Evolutionary conservation across 2,888 invertebrate genomes (phyloP).

Genomic region (Hoplodrina blanda): DNA sequence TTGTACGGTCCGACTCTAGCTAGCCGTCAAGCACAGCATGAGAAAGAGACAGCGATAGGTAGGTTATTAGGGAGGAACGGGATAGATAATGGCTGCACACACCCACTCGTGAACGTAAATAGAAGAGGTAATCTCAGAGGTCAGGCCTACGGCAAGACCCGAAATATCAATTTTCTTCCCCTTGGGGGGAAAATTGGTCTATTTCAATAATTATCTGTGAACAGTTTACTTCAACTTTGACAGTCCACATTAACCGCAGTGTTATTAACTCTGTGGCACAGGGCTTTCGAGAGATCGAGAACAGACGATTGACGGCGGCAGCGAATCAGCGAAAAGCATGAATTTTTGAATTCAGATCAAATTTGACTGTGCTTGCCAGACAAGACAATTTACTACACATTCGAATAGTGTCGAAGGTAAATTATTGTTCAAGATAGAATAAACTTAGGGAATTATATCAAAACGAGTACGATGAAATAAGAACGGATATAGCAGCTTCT

Average conservation of each 20-base stretch:
- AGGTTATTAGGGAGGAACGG: no score
- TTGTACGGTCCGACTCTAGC: no score
- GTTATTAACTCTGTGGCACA: neutral
- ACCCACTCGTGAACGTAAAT: no score
- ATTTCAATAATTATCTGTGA: slow-evolving; percentile 20
- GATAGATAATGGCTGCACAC: no score
- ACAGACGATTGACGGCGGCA: slow-evolving; percentile 53
- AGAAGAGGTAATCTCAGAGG: no score
- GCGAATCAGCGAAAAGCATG: slow-evolving; percentile 76
- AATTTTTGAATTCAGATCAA: slow-evolving; percentile 81
- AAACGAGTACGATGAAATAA: slow-evolving; percentile 53
- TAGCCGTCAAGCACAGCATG: no score
- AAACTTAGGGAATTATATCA: slow-evolving; percentile 56
- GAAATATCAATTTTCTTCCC: no score
- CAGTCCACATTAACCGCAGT: slow-evolving; percentile 32
- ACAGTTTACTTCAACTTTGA: slow-evolving; percentile 50
- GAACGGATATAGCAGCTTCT: slow-evolving; percentile 57
- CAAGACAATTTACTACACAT: slow-evolving; percentile 71
- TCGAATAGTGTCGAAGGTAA: slow-evolving; percentile 88
- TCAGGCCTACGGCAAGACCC: no score
- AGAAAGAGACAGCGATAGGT: no score
- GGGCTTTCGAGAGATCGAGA: slow-evolving; percentile 57
- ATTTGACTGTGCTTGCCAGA: slow-evolving; percentile 83
- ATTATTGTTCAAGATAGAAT: slow-evolving; percentile 71
- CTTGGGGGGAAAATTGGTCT: no score